Conservation (phyloP, 92 coral and sea anemone genomes). For the Paragorgia papillata region DNA sequence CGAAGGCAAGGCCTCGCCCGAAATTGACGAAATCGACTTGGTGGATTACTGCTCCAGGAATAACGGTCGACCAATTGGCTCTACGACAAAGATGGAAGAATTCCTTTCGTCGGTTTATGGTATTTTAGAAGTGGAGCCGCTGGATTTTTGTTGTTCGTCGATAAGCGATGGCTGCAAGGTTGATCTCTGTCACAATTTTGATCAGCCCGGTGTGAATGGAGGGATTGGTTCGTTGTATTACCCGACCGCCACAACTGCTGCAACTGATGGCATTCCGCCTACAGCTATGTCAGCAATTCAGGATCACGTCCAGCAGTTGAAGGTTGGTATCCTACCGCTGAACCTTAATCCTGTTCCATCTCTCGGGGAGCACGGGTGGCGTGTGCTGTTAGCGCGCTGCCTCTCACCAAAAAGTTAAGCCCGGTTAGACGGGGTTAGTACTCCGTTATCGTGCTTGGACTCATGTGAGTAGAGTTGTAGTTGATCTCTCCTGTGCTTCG, state of each 20-base stretch:
- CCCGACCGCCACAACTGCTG: conserved; percentile 3
- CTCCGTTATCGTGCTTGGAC: too few species aligned
- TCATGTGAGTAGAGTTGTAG: too few species aligned
- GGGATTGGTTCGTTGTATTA: conserved; percentile 25
- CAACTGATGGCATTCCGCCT: conserved; percentile 34
- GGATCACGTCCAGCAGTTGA: conserved; percentile 71
- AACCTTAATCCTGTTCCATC: too few species aligned
- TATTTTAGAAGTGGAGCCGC: conserved; percentile 89
- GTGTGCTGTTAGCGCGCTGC: too few species aligned
- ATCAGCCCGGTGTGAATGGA: conserved; percentile 1
- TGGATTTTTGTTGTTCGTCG: conserved; percentile 88
- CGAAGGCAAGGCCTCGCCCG: conserved; percentile 21
- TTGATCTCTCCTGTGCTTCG: too few species aligned
- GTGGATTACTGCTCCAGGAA: conserved; percentile 50
- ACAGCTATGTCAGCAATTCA: conserved; percentile 64
- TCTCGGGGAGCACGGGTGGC: too few species aligned
- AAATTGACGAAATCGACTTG: conserved; percentile 48
- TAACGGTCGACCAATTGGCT: background rate
- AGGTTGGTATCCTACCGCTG: conserved; percentile 65
- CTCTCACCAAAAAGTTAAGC: too few species aligned
- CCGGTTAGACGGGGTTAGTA: too few species aligned
- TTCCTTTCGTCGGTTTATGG: conserved; percentile 69
- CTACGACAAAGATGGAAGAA: conserved; percentile 29
- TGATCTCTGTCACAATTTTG: conserved; percentile 52
- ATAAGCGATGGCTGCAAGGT: conserved; percentile 96